These are phyloP conservation scores for Oeneis ivallda DNA, from an alignment of 2,888 invertebrate species.

Conservation along the genomic window DNA sequence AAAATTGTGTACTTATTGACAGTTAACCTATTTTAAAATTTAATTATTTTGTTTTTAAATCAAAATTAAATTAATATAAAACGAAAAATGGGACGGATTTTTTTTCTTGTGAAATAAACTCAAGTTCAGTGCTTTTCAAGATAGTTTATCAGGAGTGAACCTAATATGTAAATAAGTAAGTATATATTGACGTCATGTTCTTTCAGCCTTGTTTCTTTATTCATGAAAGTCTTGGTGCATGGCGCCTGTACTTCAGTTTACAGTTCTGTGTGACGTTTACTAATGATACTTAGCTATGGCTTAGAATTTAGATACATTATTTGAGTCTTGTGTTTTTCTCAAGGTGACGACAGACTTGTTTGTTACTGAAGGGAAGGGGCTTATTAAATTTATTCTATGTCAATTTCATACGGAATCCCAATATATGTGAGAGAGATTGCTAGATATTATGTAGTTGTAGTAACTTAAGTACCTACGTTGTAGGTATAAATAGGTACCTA, in stretches of 20 bases:
- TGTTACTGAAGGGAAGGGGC: background rate
- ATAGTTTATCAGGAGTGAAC: slow-evolving; percentile 5
- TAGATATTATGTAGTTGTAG: too few species aligned
- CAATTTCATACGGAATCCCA: slow-evolving; percentile 1
- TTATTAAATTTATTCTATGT: background rate
- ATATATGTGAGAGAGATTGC: background rate
- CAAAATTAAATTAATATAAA: background rate
- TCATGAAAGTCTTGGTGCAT: background rate
- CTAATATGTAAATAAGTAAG: slow-evolving; percentile 18
- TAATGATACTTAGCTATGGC: background rate
- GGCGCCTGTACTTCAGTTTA: background rate
- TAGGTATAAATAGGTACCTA: too few species aligned
- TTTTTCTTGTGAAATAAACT: background rate
- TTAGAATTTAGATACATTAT: background rate
- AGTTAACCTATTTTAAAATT: too few species aligned
- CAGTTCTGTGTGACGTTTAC: background rate
- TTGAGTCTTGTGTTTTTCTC: background rate
- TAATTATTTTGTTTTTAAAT: background rate
- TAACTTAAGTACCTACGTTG: too few species aligned
- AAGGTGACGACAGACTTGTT: slow-evolving; percentile 2
- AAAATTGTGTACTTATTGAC: background rate
- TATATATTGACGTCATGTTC: background rate
- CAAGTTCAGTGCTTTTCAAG: slow-evolving; percentile 12
- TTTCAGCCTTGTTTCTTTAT: slow-evolving; percentile 7
- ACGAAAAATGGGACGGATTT: background rate